These are phyloP conservation scores for Craseonycteris thonglongyai DNA, from an alignment of 2,113 vertebrate genomes.

Conservation along the genomic window DNA sequence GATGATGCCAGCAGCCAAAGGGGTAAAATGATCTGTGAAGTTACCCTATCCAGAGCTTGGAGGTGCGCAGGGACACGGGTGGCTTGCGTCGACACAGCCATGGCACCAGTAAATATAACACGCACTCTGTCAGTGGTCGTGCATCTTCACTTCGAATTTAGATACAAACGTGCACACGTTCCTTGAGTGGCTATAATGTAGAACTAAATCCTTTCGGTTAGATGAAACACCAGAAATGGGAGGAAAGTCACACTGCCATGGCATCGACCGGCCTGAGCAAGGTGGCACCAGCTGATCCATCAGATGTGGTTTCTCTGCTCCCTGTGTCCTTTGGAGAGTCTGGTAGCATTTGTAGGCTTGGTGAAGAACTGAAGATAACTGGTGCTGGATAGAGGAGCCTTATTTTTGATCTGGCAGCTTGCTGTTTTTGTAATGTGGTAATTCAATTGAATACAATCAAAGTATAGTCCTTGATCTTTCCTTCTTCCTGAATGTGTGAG, in stretches of 20 bases:
- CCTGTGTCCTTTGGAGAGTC: slow-evolving; percentile 56
- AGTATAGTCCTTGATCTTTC: slow-evolving; percentile 42
- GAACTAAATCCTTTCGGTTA: not conserved
- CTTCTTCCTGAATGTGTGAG: slow-evolving; percentile 34
- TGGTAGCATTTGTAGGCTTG: slow-evolving; percentile 59
- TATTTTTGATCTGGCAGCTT: slow-evolving; percentile 64
- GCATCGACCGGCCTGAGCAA: not conserved
- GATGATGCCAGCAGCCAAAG: slow-evolving; percentile 51
- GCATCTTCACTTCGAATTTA: not conserved
- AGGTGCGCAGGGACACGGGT: not conserved
- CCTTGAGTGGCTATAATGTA: slow-evolving; percentile 37
- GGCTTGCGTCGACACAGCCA: not conserved
- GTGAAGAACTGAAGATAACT: slow-evolving; percentile 61
- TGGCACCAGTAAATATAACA: not conserved
- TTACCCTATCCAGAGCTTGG: slow-evolving; percentile 35
- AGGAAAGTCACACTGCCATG: not conserved
- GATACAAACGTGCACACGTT: not conserved
- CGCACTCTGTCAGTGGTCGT: not conserved
- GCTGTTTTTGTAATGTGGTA: slow-evolving; percentile 68
- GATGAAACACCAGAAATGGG: not conserved
- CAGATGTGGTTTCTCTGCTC: slow-evolving; percentile 54
- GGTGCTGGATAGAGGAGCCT: slow-evolving; percentile 73
- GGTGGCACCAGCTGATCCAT: not conserved
- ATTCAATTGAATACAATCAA: slow-evolving; percentile 50
- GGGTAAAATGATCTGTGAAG: not conserved